phyloP scores from a whole-genome alignment of 2,888 invertebrate species.

The Alloplasta piceator region DNA sequence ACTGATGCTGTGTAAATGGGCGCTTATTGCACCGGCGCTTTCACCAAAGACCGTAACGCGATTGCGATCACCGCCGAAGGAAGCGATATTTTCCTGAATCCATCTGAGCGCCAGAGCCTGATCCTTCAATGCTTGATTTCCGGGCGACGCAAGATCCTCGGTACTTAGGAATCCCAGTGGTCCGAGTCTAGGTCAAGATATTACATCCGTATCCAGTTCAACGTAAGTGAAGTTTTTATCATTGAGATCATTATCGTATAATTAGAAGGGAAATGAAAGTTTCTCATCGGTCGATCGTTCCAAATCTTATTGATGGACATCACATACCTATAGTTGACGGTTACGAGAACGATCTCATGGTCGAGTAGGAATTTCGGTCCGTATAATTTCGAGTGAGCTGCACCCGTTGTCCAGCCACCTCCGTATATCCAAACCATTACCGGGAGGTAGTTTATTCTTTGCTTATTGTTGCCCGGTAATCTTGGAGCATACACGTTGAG shows the following conservation, averaged over 20 bases:
- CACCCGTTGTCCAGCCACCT: neutral
- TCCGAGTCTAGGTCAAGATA: slow-evolving; percentile 80
- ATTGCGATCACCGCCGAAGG: slow-evolving; percentile 86
- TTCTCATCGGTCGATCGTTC: too few species aligned
- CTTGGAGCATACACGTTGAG: slow-evolving; percentile 88
- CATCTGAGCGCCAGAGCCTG: slow-evolving; percentile 87
- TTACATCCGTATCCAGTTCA: neutral
- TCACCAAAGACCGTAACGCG: slow-evolving; percentile 88
- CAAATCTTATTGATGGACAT: neutral
- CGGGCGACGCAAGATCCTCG: slow-evolving; percentile 86
- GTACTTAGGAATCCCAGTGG: slow-evolving; percentile 88
- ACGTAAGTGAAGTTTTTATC: neutral
- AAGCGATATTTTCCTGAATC: slow-evolving; percentile 86
- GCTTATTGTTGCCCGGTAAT: slow-evolving; percentile 62
- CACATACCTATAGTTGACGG: slow-evolving; percentile 87
- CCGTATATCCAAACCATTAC: slow-evolving; percentile 16
- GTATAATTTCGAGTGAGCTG: slow-evolving; percentile 86
- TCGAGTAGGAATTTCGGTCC: slow-evolving; percentile 89
- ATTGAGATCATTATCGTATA: neutral
- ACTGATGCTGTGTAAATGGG: slow-evolving; percentile 88
- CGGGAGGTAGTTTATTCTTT: neutral
- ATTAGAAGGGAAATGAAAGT: too few species aligned
- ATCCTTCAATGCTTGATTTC: slow-evolving; percentile 86
- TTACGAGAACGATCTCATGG: slow-evolving; percentile 88
- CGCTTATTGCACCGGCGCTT: slow-evolving; percentile 88